Base-by-base conservation (phyloP, 1,140 invertebrate genomes). In the Trichonephila clavata region DNA sequence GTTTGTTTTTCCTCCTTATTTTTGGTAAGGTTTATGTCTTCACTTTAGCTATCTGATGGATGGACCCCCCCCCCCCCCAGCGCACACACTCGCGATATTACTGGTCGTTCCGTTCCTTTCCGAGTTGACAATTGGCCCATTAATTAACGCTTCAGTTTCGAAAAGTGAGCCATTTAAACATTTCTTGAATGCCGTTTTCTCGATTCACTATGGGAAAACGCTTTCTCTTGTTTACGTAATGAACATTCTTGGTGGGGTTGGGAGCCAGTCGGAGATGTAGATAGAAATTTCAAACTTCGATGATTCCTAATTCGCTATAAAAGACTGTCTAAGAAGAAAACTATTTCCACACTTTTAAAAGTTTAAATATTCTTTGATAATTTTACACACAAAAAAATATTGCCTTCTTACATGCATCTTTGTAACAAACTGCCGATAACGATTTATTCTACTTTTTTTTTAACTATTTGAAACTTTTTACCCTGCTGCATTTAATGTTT, bases 1-100 rank as follows among this genome's bases (percentile, higher is more conserved):
- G 83, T 71, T 90, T 92, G 91, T 86, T 93, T 93, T 93, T 87
- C 63, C 27, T 65, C 59, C 50, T 77, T 77, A 77, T 39, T 77
- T 77, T 77, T 50, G 81, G 81, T 21, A 24, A 87, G 86, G 86
- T 87, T 87, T 87, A 87, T 87, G 60, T 87, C 86, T 87, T 87
- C 59, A 39, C 61, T 61, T 59, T 84, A 27, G 83, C 43, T 61
- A 87, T 87, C 61, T 87, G 61, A 65, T 83, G 81, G 81, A 39
- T 77, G 71, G 71, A 39, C 20, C 32, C 68, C 14, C 68, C 68
- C 27, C 68, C 27, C 27, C 32, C 27, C 27, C 71, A 18, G 16
- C 27, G 14, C n/a, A 84, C 6, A 57, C 43, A 27, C 59, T 21
- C 10, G n/a, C 43, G 3, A 18, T 63, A 20, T 63, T 63, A 18